phyloP scores from a whole-genome alignment of 2,113 vertebrate species.

The Pongo pygmaeus region DNA sequence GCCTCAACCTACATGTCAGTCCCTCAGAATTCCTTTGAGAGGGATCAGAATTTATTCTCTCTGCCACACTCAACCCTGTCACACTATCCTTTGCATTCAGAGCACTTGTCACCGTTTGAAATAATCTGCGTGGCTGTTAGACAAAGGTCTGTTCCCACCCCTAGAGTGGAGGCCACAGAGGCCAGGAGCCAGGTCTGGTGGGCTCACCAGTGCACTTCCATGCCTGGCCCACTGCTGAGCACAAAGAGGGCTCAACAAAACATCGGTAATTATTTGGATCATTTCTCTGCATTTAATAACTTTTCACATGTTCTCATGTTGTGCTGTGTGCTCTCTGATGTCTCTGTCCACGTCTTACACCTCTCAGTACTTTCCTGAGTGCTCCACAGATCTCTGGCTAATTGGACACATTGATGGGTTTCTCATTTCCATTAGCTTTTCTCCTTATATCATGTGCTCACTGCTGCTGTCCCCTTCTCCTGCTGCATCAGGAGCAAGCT shows the following conservation, averaged over 20 bases:
- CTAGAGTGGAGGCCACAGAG: neutral
- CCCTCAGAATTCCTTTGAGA: neutral
- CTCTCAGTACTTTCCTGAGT: neutral
- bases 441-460: neutral
- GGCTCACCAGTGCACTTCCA: neutral
- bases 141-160: fast-evolving
- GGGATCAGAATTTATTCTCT: neutral
- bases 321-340: too few species aligned
- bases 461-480: neutral
- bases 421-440: neutral
- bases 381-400: neutral
- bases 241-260: neutral
- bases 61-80: neutral
- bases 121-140: neutral
- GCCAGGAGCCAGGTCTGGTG: neutral
- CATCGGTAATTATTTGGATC: neutral
- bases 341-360: neutral
- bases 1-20: neutral
- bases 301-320: neutral
- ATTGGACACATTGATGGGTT: neutral
- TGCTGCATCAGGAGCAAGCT: neutral
- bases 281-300: neutral
- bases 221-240: neutral
- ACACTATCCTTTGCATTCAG: neutral
- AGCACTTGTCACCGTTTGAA: neutral